Evolutionary conservation across 2,113 vertebrate species (phyloP), one percentile per base, ranked within the genome.

Genomic region (Strix aluco): DNA sequence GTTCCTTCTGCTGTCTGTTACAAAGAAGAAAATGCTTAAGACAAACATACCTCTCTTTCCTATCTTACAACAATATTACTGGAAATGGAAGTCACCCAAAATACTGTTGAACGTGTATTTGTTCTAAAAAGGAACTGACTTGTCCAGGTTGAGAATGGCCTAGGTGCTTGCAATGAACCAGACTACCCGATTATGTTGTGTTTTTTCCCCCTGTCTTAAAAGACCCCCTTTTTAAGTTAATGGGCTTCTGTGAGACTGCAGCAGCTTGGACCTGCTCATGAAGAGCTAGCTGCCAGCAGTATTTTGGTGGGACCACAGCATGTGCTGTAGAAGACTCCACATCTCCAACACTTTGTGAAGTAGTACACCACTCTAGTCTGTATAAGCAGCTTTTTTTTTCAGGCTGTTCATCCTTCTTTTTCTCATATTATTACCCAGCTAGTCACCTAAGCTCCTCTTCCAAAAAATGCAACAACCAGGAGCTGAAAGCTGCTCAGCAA

Each of bases 1-100:
- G 14, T 77, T 87, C 51, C 38, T 88, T 51, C 58, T 94, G 55
- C 87, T 91, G 14, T 92, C 51, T 88, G 16, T 91, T 97, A 92
- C 71, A 83, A 96, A 86, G 46, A 95, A 67, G 36, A 85, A 89
- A 88, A 62, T 49, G 63, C 59, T 81, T 58, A 74, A 93, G 38
- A 90, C 18, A 77, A 90, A 81, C 6, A 36, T 40, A 66, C 38
- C 67, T 87, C 84, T 74, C 29, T 85, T 91, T 87, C 67, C 92
- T 81, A 4, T 86, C 38, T 44, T 90, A 73, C 63, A 95, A 67
- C 47, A 87, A 36, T 80, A 71, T 59, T 81, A 58, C 25, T 65
- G 66, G 66, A 93, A 95, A 94, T 62, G 23, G 49, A 77, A 91
- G 49, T 89, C 42, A 80, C 36, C 9, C 42, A 70, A 82, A 88